Evolutionary conservation across 2,797 vertebrate genomes (phyloP).

Genomic region (Bradypodion pumilum): DNA sequence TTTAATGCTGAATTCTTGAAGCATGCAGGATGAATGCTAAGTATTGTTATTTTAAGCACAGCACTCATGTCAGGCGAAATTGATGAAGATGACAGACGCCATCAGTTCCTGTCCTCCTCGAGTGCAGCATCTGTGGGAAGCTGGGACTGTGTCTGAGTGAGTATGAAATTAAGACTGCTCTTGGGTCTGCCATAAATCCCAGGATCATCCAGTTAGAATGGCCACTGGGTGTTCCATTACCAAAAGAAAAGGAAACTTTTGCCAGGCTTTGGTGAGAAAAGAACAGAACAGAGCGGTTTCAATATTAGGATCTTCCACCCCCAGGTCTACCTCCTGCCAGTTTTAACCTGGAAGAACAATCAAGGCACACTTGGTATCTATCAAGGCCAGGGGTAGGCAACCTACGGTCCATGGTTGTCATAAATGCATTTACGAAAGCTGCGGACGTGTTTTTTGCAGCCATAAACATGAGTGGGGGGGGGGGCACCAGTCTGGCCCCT

Average conservation of each 20-base stretch:
- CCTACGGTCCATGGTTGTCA: no score
- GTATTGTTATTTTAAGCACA: no score
- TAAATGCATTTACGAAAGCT: no score
- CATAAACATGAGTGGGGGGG: no score
- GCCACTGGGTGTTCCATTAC: no score
- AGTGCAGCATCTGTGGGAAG: neutral
- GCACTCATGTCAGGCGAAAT: neutral
- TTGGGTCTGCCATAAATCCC: no score
- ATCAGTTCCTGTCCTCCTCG: neutral
- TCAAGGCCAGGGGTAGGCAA: no score
- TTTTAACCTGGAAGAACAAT: constrained; percentile 58
- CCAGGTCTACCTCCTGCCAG: neutral
- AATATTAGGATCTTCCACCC: neutral
- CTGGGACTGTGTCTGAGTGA: neutral
- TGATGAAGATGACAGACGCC: neutral
- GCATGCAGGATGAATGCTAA: neutral
- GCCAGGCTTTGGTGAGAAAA: neutral
- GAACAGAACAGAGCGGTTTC: neutral
- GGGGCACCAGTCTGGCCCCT: no score
- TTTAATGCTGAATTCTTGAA: neutral
- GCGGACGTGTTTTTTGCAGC: no score
- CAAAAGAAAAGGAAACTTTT: no score
- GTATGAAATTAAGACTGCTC: no score
- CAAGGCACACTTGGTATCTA: constrained; percentile 42
- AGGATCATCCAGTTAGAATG: no score